These are phyloP conservation scores for Sinentomon sp. DNA, from an alignment of 2,888 invertebrate genomes.

Conservation along the genomic window DNA sequence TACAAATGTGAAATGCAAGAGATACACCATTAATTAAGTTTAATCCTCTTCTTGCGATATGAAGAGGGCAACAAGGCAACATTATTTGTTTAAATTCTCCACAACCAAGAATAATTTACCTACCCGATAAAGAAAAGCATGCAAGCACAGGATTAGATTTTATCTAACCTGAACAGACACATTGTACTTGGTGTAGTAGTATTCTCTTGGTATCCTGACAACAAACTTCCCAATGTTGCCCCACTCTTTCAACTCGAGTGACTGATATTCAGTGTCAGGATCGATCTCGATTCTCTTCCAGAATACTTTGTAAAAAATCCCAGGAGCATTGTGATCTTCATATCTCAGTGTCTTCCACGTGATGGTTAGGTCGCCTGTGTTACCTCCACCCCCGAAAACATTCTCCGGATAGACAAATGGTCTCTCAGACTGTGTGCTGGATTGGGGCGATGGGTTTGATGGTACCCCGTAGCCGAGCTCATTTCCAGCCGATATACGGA, in stretches of 20 bases:
- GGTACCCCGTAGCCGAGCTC: constrained; percentile 48
- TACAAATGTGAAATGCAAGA: too few species aligned
- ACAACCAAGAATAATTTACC: too few species aligned
- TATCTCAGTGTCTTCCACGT: constrained; percentile 52
- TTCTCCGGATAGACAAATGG: constrained; percentile 49
- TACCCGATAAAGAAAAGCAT: too few species aligned
- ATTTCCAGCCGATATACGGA: constrained; percentile 67
- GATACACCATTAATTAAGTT: too few species aligned
- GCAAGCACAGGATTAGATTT: too few species aligned
- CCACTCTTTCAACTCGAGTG: constrained; percentile 34
- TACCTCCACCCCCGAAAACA: constrained; percentile 79
- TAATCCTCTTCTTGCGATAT: too few species aligned
- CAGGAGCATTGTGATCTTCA: constrained; percentile 62
- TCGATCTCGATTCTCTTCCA: constrained; percentile 38
- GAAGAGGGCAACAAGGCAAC: too few species aligned
- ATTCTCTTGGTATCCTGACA: constrained; percentile 38
- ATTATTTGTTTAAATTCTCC: too few species aligned
- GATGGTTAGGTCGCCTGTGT: constrained; percentile 76
- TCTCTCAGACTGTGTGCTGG: constrained; percentile 49
- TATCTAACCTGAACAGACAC: constrained; percentile 42
- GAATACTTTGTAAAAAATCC: constrained; percentile 66
- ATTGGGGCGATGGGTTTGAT: constrained; percentile 59
- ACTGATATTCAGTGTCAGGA: constrained; percentile 45
- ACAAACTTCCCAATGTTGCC: constrained; percentile 54
- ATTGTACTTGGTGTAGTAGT: constrained; percentile 55